A percentile compares a stretch with the other conserved stretches of the same genome.
phyloP scores from a whole-genome alignment of 35 echinoderm and acorn worm genomes.

The Anneissia japonica region DNA sequence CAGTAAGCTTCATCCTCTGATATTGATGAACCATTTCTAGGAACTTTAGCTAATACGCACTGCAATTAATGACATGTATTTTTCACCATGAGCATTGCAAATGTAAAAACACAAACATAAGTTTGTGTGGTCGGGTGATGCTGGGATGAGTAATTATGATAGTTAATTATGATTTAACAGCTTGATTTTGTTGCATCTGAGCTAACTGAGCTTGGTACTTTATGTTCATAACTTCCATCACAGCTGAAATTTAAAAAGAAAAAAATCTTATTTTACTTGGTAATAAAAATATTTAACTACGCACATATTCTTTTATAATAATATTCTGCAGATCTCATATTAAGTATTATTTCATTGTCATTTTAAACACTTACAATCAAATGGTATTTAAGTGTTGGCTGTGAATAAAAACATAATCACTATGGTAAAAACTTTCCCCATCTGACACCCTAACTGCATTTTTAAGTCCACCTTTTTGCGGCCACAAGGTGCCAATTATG shows the following conservation, averaged over 20 bases:
- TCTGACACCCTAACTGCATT: too few relatives aligned
- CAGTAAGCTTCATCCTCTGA: too few relatives aligned
- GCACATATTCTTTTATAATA: neutral
- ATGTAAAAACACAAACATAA: too few relatives aligned
- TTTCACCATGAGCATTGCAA: too few relatives aligned
- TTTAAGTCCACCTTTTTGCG: too few relatives aligned
- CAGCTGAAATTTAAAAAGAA: conserved; percentile 43
- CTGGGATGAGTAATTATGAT: too few relatives aligned
- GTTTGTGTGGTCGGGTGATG: too few relatives aligned
- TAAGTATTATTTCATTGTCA: neutral
- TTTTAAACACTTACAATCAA: neutral
- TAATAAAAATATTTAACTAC: neutral
- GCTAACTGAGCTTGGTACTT: conserved; percentile 62
- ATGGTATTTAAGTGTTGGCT: neutral
- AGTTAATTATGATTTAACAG: conserved; percentile 39
- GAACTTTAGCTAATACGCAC: too few relatives aligned
- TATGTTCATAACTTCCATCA: conserved; percentile 74
- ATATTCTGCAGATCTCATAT: neutral
- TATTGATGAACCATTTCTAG: too few relatives aligned
- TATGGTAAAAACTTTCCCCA: neutral
- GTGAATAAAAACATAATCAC: neutral
- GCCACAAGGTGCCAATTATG: too few relatives aligned
- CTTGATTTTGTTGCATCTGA: conserved; percentile 38
- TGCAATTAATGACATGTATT: too few relatives aligned
- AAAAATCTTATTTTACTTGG: neutral